Base-by-base conservation (phyloP, 1,140 invertebrate species). In the Camponotus vicinus region DNA sequence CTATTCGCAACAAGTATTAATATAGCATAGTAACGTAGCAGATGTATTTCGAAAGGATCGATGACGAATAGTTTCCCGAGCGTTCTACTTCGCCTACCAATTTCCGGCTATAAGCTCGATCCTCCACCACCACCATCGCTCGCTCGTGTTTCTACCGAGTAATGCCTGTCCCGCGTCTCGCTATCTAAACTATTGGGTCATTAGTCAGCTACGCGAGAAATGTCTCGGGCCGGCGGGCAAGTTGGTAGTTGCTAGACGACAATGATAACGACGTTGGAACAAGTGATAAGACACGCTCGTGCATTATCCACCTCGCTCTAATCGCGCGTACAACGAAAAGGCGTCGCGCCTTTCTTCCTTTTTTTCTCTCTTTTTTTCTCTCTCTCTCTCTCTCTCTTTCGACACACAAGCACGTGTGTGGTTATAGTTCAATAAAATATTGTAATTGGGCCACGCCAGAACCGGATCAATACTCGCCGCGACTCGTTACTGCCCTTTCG, bases 401-500 rank as follows among this genome's bases (percentile, higher is more conserved):
- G 80, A 88, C 13, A 52, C 71, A 59, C 73, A 80, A 70, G 49
- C 66, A 49, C 27, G 49, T 52, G 45, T 42, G 42, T 52, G 71
- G 70, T 83, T 73, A 87, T 89, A 75, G 89, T 89, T 89, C 85
- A 87, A 90, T 90, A 89, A 90, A 89, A 90, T 90, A 90, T 90
- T 89, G 89, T 90, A 90, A 90, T 90, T 90, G 88, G 85, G 79
- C 85, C 89, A 85, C 42, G 76, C 71, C 42, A 64, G 61, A 69
- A 55, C 11, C 67, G 85, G 89, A 90, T 90, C 89, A 87, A 90
- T 90, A 90, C 88, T 70, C 75, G 45, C 64, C 70, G 42, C 37
- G 57, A 66, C 77, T 55, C 88, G 84, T 69, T 83, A 59, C 66
- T 76, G 77, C 85, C 73, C 73, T 90, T 75, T 83, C 42, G 67